Conservation (phyloP, 2,797 vertebrate species). For the Diglossa cyanea region DNA sequence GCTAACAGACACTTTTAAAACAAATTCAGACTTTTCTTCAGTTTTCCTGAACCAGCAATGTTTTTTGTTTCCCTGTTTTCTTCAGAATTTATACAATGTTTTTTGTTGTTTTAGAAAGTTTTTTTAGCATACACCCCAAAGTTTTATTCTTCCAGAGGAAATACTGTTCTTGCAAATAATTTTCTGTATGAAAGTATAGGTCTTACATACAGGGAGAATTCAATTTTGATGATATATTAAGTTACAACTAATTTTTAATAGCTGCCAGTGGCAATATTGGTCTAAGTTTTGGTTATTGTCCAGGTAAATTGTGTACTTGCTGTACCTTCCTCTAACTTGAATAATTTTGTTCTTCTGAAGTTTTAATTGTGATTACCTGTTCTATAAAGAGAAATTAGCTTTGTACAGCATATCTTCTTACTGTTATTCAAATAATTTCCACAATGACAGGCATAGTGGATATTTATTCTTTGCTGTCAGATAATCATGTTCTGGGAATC, state of each 20-base stretch:
- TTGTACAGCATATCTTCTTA: neutral
- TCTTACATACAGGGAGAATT: neutral
- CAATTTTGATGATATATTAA: neutral
- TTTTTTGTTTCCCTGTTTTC: neutral
- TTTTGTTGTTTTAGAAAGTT: neutral
- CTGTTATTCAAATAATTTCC: neutral
- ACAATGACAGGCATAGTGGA: neutral
- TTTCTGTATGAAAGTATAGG: neutral
- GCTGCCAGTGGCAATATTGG: neutral
- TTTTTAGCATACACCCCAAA: rapidly evolving
- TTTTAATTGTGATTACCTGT: neutral
- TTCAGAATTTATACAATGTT: neutral
- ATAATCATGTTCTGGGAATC: neutral
- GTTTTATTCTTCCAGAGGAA: neutral
- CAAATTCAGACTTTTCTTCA: slow-evolving; percentile 14
- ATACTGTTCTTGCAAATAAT: neutral
- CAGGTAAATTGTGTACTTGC: neutral
- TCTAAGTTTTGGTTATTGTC: neutral
- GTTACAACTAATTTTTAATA: neutral
- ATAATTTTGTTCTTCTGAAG: neutral
- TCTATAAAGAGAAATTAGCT: neutral
- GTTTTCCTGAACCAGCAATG: neutral
- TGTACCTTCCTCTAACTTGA: neutral
- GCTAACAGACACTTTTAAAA: slow-evolving; percentile 37
- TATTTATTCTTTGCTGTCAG: neutral